These are phyloP conservation scores for Coregonus ussuriensis DNA, from an alignment of 2,797 vertebrate species.

Conservation along the genomic window DNA sequence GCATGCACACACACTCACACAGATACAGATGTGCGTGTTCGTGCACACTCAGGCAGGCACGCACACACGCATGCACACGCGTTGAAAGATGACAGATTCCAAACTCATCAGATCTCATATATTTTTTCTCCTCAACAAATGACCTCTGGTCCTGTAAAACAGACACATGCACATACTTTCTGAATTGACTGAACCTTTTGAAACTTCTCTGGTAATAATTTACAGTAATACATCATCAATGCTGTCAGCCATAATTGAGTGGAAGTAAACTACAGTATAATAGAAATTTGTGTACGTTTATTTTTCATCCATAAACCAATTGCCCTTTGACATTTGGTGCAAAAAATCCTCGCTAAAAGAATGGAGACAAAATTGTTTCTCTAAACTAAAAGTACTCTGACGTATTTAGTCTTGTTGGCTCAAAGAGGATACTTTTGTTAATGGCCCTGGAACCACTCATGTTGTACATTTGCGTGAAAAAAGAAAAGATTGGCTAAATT, in stretches of 20 bases:
- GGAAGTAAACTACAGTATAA: slow-evolving; percentile 11
- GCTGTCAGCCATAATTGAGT: slow-evolving; percentile 18
- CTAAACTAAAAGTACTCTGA: no score
- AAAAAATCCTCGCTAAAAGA: background rate
- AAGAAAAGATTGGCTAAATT: background rate
- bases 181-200: slow-evolving; percentile 9
- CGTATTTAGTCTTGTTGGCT: background rate
- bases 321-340: background rate
- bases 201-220: slow-evolving; percentile 27
- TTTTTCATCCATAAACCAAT: background rate
- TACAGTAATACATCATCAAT: slow-evolving; percentile 1
- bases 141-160: slow-evolving; percentile 21
- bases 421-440: background rate
- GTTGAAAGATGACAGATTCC: slow-evolving; percentile 43
- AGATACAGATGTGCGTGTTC: no score
- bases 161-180: slow-evolving; percentile 1
- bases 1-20: slow-evolving; percentile 5
- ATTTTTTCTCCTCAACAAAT: slow-evolving; percentile 11
- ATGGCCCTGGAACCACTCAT: background rate
- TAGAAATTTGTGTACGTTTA: background rate
- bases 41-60: background rate
- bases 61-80: slow-evolving; percentile 14
- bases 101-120: slow-evolving; percentile 27
- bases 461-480: background rate
- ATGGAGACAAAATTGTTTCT: no score